Base-by-base conservation (phyloP, 2,888 invertebrate species). In the Synanthedon andrenaeformis region DNA sequence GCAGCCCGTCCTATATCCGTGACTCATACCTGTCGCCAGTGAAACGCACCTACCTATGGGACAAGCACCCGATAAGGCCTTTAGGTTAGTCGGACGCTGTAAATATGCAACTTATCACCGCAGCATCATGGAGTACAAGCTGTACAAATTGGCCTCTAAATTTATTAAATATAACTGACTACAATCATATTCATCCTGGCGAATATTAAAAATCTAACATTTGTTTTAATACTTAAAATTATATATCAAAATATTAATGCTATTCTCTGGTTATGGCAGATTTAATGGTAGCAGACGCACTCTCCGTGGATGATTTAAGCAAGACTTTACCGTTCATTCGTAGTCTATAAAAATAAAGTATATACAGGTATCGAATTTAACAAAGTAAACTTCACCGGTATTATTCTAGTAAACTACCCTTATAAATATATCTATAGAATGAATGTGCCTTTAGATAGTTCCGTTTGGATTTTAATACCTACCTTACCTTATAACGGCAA, bases 21-120 rank as follows among this genome's bases (percentile, higher is more conserved):
- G 93, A 94, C 89, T 95, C 95, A 74, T 96, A 93, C 89, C 92
- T 96, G 83, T 96, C 95, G 75, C 96, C 96, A 59, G 91, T 96
- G 81, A 96, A 95, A 90, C 93, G 94, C 89, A 93, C 92, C 86
- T 96, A 94, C 89, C 90, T 96, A 74, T 96, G 96, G 96, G 92
- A 93, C 86, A 93, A 93, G 87, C 96, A 96, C 88, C 96, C 96
- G 79, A 91, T 94, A 84, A 93, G 96, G 89, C 95, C 95, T 77
- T 92, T 95, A 89, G 94, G 95, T 96, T 92, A 92, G 94, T 92
- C 74, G 67, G 67, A 65, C 69, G 79, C 81, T 82, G 79, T 82
- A 79, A 59, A 81, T 80, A 79, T 52, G 73, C 74, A 45, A 45
- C 45, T 62, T 56, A 65, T 65, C 63, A 61, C 52, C 50, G 49